These are phyloP conservation scores for Meloe dianella DNA, from an alignment of 2,888 invertebrate species.

Conservation along the genomic window DNA sequence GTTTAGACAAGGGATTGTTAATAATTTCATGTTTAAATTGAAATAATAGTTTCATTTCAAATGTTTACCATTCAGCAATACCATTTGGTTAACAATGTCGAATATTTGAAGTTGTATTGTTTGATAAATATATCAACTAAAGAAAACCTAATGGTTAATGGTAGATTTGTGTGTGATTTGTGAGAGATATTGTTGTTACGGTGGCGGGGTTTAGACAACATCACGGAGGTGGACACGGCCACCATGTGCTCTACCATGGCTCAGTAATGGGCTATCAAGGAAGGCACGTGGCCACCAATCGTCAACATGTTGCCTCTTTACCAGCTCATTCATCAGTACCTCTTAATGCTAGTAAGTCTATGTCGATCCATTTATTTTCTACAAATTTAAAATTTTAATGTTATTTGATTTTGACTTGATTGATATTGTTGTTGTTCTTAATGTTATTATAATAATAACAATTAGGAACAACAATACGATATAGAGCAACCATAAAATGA, in stretches of 20 bases:
- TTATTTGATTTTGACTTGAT: not conserved
- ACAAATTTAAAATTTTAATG: not conserved
- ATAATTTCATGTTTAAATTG: not conserved
- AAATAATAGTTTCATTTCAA: not conserved
- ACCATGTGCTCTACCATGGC: constrained; percentile 58
- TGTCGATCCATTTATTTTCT: not conserved
- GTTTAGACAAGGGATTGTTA: not conserved
- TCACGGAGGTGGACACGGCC: constrained; percentile 53
- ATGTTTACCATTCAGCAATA: not conserved
- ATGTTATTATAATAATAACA: not conserved
- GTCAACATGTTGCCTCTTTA: constrained; percentile 52
- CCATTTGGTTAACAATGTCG: constrained; percentile 1
- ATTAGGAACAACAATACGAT: constrained; percentile 3
- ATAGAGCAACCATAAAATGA: constrained; percentile 1
- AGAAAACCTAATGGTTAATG: not conserved
- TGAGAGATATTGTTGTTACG: constrained; percentile 48
- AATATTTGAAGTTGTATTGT: not conserved
- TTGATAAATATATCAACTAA: not conserved
- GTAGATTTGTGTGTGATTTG: constrained; percentile 31
- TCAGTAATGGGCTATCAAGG: constrained; percentile 55
- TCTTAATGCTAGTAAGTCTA: constrained; percentile 58
- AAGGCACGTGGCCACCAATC: constrained; percentile 52
- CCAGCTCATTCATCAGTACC: constrained; percentile 53
- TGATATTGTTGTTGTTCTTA: not conserved
- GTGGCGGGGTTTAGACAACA: constrained; percentile 59